phyloP scores from a whole-genome alignment of 2,113 vertebrate genomes.

The Psettodes erumei region DNA sequence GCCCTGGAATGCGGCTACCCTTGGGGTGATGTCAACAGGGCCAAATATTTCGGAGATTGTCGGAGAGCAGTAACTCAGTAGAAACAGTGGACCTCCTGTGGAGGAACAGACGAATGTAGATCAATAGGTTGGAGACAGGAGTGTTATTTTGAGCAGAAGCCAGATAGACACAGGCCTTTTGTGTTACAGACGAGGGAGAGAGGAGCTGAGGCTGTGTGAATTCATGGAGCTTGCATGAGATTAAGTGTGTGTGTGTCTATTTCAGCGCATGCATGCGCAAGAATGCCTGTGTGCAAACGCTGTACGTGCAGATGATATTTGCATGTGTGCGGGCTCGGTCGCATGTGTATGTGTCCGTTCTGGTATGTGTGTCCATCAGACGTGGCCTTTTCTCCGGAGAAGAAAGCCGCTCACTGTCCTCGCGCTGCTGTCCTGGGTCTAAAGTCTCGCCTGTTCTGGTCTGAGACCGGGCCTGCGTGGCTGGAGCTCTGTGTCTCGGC shows the following conservation, averaged over 20 bases:
- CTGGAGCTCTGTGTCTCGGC: slow-evolving; percentile 63
- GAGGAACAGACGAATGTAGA: slow-evolving; percentile 53
- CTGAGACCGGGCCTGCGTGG: slow-evolving; percentile 53
- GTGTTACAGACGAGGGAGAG: slow-evolving; percentile 59
- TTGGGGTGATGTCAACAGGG: slow-evolving; percentile 39
- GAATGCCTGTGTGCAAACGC: slow-evolving; percentile 5
- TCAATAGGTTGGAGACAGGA: slow-evolving; percentile 62
- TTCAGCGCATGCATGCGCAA: background rate
- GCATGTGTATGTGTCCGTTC: slow-evolving; percentile 26
- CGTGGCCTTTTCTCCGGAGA: slow-evolving; percentile 52
- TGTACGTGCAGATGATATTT: slow-evolving; percentile 21
- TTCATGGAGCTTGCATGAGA: slow-evolving; percentile 15
- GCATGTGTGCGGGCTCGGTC: slow-evolving; percentile 30
- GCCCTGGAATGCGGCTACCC: slow-evolving; percentile 48
- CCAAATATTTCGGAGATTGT: slow-evolving; percentile 51
- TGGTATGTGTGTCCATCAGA: slow-evolving; percentile 52
- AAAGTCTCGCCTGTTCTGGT: slow-evolving; percentile 45
- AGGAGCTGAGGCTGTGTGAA: slow-evolving; percentile 22
- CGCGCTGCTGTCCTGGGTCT: slow-evolving; percentile 42
- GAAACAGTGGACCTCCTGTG: slow-evolving; percentile 66
- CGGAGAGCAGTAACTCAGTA: slow-evolving; percentile 35
- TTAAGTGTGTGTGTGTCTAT: background rate
- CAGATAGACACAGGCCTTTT: slow-evolving; percentile 67
- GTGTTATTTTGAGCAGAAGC: slow-evolving; percentile 59
- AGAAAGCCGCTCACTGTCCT: slow-evolving; percentile 77